A percentile compares a stretch with the other conserved stretches of the same genome.
Evolutionary conservation across 1,140 invertebrate genomes (phyloP).

Genomic region (Octopus sinensis): DNA sequence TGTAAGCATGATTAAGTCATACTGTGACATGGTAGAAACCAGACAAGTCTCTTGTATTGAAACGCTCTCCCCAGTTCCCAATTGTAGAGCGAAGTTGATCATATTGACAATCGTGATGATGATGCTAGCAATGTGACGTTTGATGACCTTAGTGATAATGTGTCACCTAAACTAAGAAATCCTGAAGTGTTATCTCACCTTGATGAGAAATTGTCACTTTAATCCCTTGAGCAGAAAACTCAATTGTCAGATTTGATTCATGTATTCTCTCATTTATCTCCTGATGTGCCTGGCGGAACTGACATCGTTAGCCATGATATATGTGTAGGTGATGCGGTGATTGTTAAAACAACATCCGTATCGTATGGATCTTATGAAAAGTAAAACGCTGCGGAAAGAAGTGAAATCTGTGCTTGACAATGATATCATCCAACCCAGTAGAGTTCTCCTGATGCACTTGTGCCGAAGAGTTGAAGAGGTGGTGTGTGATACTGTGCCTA

Average conservation of each 20-base stretch:
- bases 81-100: not conserved
- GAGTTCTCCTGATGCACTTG: slow-evolving; percentile 29
- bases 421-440: slow-evolving; percentile 27
- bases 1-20: slow-evolving; percentile 29
- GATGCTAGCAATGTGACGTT: too few species aligned
- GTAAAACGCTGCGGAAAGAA: slow-evolving; percentile 47
- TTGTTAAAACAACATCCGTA: slow-evolving; percentile 32
- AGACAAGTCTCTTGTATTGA: not conserved
- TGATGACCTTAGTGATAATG: too few species aligned
- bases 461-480: slow-evolving; percentile 26
- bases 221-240: not conserved
- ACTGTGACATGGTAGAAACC: slow-evolving; percentile 11
- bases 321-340: slow-evolving; percentile 14
- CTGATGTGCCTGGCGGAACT: slow-evolving; percentile 22
- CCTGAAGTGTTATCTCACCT: not conserved
- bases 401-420: slow-evolving; percentile 40
- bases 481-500: slow-evolving; percentile 23
- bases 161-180: not conserved
- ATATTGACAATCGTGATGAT: not conserved
- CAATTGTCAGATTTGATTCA: not conserved
- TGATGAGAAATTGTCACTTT: not conserved
- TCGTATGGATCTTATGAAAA: slow-evolving; percentile 42
- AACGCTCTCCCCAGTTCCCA: not conserved
- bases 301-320: slow-evolving; percentile 21
- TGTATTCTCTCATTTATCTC: not conserved